Conservation (phyloP, 2,797 vertebrate species). For the Hydrolagus colliei region DNA sequence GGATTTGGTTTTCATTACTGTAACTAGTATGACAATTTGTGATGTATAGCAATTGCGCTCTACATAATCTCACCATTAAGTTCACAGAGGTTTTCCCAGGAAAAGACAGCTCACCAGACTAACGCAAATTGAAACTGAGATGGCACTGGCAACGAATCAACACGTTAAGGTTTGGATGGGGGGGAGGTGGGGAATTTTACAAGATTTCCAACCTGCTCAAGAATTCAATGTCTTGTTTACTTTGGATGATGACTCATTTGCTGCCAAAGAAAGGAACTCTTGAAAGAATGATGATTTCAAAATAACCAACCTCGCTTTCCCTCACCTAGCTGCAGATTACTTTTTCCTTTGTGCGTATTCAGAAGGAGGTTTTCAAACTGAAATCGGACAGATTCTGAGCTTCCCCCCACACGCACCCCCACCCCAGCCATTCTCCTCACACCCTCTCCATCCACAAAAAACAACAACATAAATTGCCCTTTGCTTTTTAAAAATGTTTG, state of each 20-base stretch:
- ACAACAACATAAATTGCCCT: no score
- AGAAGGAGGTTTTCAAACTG: no score
- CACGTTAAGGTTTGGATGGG: no score
- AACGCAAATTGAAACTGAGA: not conserved
- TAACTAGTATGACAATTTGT: not conserved
- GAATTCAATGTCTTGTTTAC: not conserved
- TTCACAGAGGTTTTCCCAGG: not conserved
- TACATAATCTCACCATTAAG: not conserved
- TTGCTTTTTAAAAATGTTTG: no score
- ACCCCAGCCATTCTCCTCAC: no score
- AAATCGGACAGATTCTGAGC: no score
- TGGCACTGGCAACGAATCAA: not conserved
- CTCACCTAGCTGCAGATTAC: no score
- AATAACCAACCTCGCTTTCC: no score
- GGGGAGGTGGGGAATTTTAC: not conserved
- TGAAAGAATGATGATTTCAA: not conserved
- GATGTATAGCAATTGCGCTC: not conserved
- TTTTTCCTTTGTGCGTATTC: no score
- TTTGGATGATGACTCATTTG: not conserved
- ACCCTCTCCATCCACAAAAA: no score
- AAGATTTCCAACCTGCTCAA: not conserved
- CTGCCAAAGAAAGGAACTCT: not conserved
- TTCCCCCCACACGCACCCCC: no score
- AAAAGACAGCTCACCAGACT: not conserved
- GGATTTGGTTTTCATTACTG: not conserved